Conservation (phyloP, 2,113 vertebrate genomes). For the Cygnus buccinator region DNA sequence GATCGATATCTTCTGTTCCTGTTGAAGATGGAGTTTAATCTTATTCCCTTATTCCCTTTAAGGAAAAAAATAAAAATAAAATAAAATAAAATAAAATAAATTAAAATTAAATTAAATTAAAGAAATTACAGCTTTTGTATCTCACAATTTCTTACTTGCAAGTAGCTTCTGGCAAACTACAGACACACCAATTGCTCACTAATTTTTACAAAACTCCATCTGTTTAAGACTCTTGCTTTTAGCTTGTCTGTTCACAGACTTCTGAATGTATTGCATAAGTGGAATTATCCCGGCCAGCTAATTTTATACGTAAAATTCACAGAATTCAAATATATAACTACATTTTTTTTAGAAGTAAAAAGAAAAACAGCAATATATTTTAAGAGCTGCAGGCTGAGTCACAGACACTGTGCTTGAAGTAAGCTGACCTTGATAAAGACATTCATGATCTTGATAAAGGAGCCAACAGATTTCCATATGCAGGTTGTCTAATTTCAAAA, state of each 20-base stretch:
- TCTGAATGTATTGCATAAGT: background rate
- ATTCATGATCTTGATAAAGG: background rate
- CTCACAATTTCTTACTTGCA: background rate
- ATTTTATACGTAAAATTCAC: background rate
- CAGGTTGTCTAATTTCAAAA: background rate
- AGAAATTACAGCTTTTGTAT: background rate
- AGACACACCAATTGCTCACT: background rate
- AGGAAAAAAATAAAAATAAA: background rate
- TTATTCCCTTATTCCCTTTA: background rate
- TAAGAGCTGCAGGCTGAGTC: background rate
- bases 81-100: background rate
- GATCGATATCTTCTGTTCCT: background rate
- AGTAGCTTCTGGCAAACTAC: background rate
- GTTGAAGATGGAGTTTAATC: background rate
- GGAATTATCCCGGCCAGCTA: background rate
- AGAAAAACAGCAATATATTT: background rate
- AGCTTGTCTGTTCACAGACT: background rate
- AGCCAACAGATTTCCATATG: background rate
- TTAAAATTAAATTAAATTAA: background rate
- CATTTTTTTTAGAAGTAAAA: background rate
- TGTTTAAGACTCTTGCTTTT: background rate
- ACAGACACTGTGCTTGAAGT: background rate
- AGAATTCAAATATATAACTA: background rate
- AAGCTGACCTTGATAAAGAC: background rate
- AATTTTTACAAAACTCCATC: constrained; percentile 3